A percentile compares a stretch with the other conserved stretches of the same genome.
Conservation (phyloP, 1,140 invertebrate species). For the Drosophila malerkotliana region DNA sequence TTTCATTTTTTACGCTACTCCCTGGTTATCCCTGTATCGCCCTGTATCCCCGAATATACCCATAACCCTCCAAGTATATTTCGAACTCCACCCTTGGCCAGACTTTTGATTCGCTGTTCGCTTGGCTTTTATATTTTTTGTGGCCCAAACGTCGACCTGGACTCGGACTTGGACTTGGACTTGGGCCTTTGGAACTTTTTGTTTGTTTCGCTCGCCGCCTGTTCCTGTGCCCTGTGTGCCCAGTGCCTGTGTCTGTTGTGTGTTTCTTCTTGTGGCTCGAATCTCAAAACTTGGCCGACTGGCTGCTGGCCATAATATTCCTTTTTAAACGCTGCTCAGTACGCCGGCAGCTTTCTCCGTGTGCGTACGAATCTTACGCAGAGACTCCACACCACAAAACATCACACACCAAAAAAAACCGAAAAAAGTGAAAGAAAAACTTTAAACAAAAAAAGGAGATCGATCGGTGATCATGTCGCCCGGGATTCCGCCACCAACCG, state of each 20-base stretch:
- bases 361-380: constrained; percentile 64
- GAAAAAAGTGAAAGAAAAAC: constrained; percentile 36
- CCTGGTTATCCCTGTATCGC: constrained; percentile 25
- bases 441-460: not conserved
- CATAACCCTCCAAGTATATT: constrained; percentile 1
- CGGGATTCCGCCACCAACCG: constrained; percentile 33
- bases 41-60: constrained; percentile 1
- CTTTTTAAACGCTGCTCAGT: constrained; percentile 68
- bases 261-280: constrained; percentile 17
- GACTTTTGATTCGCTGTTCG: constrained; percentile 61
- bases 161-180: constrained; percentile 5
- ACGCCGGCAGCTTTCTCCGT: constrained; percentile 78
- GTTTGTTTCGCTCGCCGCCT: constrained; percentile 28
- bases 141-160: not conserved
- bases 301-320: constrained; percentile 43
- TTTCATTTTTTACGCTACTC: constrained; percentile 82
- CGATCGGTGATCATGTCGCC: constrained; percentile 48
- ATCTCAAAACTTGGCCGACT: constrained; percentile 23
- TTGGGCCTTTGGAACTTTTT: constrained; percentile 26
- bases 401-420: constrained; percentile 11
- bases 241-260: not conserved
- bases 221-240: not conserved
- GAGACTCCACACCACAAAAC: constrained; percentile 33
- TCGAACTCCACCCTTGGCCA: constrained; percentile 40
- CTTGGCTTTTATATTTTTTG: not conserved